Evolutionary conservation across 1,140 invertebrate species (phyloP).

Genomic region (Anoplophora glabripennis): DNA sequence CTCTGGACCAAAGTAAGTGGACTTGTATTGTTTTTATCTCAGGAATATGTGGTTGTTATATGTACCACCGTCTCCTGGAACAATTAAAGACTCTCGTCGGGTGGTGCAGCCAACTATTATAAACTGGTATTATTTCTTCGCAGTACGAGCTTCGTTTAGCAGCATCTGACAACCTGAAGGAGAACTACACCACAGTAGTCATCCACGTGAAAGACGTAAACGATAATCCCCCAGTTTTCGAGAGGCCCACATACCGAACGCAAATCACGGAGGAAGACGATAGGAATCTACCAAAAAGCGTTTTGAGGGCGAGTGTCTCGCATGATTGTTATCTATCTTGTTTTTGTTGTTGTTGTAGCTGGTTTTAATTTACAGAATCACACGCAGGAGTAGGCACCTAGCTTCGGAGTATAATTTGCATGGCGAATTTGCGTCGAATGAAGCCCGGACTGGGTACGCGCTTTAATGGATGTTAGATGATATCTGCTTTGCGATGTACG

Average conservation of each 20-base stretch:
- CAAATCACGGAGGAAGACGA: conserved; percentile 96
- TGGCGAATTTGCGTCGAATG: not conserved
- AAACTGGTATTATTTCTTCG: not conserved
- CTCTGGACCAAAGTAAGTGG: too few relatives aligned
- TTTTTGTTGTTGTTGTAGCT: conserved; percentile 1
- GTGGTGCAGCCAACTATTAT: too few relatives aligned
- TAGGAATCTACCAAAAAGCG: conserved; percentile 87
- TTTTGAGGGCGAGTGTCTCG: conserved; percentile 69
- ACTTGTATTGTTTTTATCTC: too few relatives aligned
- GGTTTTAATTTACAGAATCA: conserved; percentile 3
- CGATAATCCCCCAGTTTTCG: conserved; percentile 82
- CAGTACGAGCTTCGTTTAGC: conserved; percentile 91
- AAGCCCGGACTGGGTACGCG: not conserved
- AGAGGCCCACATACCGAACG: conserved; percentile 88
- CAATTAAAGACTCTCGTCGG: too few relatives aligned
- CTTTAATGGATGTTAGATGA: not conserved
- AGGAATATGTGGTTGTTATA: too few relatives aligned
- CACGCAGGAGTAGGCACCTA: not conserved
- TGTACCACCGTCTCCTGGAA: too few relatives aligned
- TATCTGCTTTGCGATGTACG: not conserved
- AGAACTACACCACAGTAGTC: conserved; percentile 93
- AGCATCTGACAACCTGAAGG: conserved; percentile 92
- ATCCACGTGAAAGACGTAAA: conserved; percentile 96
- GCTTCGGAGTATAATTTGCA: conserved; percentile 2
- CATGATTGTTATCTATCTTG: not conserved